Percentiles rank a stretch among this genome's conserved stretches.
phyloP scores from a whole-genome alignment of 2,888 invertebrate species.

The Cheiracanthium punctorium region DNA sequence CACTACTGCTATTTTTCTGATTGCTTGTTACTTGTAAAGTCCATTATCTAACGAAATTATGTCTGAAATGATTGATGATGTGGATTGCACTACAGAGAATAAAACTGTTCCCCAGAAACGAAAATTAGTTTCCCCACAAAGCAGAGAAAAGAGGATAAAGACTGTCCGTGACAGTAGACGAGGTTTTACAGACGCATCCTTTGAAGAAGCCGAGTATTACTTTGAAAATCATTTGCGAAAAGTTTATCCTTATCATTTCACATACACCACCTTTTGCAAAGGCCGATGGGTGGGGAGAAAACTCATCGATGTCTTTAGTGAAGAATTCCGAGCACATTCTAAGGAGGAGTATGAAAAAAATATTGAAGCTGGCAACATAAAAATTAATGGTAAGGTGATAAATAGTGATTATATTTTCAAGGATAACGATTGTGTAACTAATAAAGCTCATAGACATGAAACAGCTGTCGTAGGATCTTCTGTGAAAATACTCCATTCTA shows the following conservation, averaged over 20 bases:
- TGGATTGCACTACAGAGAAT: too few species aligned
- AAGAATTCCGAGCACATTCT: conserved; percentile 95
- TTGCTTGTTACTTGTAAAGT: too few species aligned
- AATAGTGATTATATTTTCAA: conserved; percentile 92
- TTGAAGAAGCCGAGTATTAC: conserved; percentile 93
- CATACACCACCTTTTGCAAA: conserved; percentile 96
- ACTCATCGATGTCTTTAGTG: conserved; percentile 92
- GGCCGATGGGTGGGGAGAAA: conserved; percentile 96
- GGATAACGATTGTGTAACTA: conserved; percentile 93
- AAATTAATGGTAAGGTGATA: conserved; percentile 81
- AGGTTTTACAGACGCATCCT: conserved; percentile 37
- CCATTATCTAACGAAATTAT: too few species aligned
- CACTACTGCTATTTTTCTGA: too few species aligned
- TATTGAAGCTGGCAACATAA: conserved; percentile 68
- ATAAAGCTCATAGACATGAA: conserved; percentile 93
- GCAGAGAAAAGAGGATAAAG: conserved; percentile 45
- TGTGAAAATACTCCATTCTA: conserved; percentile 97
- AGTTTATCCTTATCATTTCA: conserved; percentile 97
- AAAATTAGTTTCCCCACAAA: conserved; percentile 22
- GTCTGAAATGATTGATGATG: too few species aligned
- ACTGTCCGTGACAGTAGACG: conserved; percentile 15
- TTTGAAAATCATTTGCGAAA: conserved; percentile 96
- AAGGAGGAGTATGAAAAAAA: conserved; percentile 86
- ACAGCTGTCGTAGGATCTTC: conserved; percentile 96
- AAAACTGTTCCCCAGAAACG: background rate